phyloP scores from a whole-genome alignment of 2,797 vertebrate species.

The Okamejei kenojei region DNA sequence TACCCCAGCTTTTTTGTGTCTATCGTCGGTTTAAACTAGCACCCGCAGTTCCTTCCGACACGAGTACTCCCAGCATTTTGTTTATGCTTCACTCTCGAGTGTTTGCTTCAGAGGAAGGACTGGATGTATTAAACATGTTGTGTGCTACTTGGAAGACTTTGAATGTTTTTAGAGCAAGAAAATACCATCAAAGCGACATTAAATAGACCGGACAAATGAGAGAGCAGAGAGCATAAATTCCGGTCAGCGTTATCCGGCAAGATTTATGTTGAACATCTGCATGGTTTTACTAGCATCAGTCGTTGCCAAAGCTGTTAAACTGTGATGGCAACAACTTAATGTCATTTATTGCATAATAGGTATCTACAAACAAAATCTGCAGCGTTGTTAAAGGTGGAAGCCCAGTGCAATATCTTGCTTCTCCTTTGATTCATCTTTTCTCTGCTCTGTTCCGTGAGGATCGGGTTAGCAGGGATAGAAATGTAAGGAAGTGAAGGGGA shows the following conservation, averaged over 20 bases:
- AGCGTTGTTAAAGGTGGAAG: neutral
- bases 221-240: neutral
- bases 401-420: neutral
- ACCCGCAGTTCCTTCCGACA: no score
- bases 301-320: neutral
- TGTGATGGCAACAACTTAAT: neutral
- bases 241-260: neutral
- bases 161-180: neutral
- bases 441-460: neutral
- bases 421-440: neutral
- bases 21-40: no score
- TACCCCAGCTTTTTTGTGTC: no score
- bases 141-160: neutral
- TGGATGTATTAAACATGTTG: conserved; percentile 11
- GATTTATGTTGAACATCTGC: neutral
- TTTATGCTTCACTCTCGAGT: neutral
- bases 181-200: neutral
- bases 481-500: neutral
- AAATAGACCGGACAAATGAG: conserved; percentile 11
- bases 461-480: no score
- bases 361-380: neutral
- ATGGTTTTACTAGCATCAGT: neutral
- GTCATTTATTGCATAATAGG: neutral
- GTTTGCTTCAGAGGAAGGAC: conserved; percentile 24
- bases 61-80: no score